Base-by-base conservation (phyloP, 2,113 vertebrate genomes). In the Prolemur simus region DNA sequence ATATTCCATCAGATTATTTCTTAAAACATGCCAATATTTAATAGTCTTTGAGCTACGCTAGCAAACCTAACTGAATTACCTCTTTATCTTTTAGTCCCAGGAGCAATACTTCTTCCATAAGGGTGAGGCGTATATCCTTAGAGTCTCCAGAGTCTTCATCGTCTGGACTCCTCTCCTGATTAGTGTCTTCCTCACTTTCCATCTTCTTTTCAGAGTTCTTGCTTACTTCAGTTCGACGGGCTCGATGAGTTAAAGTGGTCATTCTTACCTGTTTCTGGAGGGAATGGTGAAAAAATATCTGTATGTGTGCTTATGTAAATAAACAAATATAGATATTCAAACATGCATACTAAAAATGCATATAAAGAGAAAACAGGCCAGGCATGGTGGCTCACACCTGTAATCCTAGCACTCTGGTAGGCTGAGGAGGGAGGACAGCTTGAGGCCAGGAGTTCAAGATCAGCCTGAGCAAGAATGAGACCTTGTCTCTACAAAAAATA, bases 71-170 rank as follows among this genome's bases (percentile, higher is more conserved):
- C 12, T 11, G 34, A 60, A 92, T 95, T 97, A 99, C 99, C 99
- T 99, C 99, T 96, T 99, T 99, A 96, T 99, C 99, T 95, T 99
- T 99, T 80, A 99, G 98, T 34, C 99, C 99, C 89, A 99, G 97
- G 3, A 99, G 99, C 96, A 99, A 96, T 58, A 99, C 98, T 96
- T 99, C 99, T 97, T 99, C 99, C 99, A 99, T 99, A 8, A 99
- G 99, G 0, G 99, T 99, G 2, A 99, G 98, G 10, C 98, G 98
- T 80, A 99, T 98, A 54, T 98, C 98, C 94, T 99, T 99, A 81
- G 98, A 98, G 78, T 99, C 99, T 0, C 97, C 97, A 0, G 98
- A 60, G 0, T 98, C 97, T 0, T 98, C 98, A 0, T 97, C 98
- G 0, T 98, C 98, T 73, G 81, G 83, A 5, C 91, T 94, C 5